Conservation (phyloP, 1,140 invertebrate species). For the Brachionus rotundiformis region DNA sequence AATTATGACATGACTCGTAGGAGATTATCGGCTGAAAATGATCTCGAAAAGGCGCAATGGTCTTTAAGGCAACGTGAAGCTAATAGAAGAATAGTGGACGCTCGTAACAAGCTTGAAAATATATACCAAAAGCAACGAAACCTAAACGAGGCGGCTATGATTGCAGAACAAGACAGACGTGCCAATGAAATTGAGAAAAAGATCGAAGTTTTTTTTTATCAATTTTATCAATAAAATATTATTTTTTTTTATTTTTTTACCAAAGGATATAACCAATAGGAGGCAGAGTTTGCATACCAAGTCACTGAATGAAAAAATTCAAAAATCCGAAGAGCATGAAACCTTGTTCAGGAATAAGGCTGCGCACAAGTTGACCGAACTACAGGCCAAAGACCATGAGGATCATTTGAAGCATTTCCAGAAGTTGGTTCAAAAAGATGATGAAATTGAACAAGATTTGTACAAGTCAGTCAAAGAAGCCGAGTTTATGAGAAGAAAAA, state of each 20-base stretch:
- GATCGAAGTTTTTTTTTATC: constrained; percentile 56
- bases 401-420: constrained; percentile 59
- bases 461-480: constrained; percentile 58
- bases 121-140: constrained; percentile 58
- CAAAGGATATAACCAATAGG: constrained; percentile 49
- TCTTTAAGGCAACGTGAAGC: constrained; percentile 60
- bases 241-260: background rate
- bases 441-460: constrained; percentile 58
- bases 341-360: constrained; percentile 55
- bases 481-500: constrained; percentile 59
- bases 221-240: no score
- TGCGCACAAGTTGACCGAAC: constrained; percentile 55
- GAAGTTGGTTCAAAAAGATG: constrained; percentile 59
- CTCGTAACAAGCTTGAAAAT: constrained; percentile 58
- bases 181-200: constrained; percentile 60
- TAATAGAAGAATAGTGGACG: constrained; percentile 56
- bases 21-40: constrained; percentile 59
- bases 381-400: constrained; percentile 58
- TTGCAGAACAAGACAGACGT: constrained; percentile 59
- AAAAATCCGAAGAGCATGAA: constrained; percentile 57
- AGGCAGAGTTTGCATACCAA: constrained; percentile 54
- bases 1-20: constrained; percentile 57
- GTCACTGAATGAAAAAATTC: constrained; percentile 55
- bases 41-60: constrained; percentile 58
- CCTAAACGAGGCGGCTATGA: constrained; percentile 58